A percentile compares a stretch with the other conserved stretches of the same genome.
Conservation (phyloP, 2,113 vertebrate species). For the Xiphias gladius region DNA sequence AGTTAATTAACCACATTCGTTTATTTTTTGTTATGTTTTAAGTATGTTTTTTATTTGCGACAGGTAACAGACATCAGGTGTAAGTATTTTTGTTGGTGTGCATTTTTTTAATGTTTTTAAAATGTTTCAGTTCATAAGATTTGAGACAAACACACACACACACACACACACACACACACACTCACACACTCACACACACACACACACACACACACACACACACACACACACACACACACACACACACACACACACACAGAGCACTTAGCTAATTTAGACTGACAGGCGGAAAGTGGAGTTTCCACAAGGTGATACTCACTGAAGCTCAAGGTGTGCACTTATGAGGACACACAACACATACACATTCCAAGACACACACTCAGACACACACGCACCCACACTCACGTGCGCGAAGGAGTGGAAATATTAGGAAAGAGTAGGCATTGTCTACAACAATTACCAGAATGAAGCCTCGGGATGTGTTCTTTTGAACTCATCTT, state of each 20-base stretch:
- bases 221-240: constrained; percentile 2
- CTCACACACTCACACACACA: constrained; percentile 1
- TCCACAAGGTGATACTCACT: constrained; percentile 56
- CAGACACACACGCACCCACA: constrained; percentile 29
- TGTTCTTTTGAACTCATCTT: constrained; percentile 18
- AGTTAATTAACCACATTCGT: not conserved
- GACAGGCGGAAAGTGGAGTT: constrained; percentile 69
- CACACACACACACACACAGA: constrained; percentile 6
- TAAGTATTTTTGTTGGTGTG: not conserved
- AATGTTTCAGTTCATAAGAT: not conserved
- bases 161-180: constrained; percentile 3
- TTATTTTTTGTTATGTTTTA: not conserved
- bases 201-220: constrained; percentile 3
- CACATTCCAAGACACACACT: too few relatives aligned
- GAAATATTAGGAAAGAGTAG: constrained; percentile 50
- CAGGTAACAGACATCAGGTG: not conserved
- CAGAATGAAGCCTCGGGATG: constrained; percentile 44
- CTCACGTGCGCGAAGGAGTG: constrained; percentile 36
- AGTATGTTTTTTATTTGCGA: not conserved
- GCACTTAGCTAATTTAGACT: constrained; percentile 53
- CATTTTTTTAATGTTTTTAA: not conserved
- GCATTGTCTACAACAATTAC: constrained; percentile 31
- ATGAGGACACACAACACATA: constrained; percentile 35
- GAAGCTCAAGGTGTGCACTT: constrained; percentile 34
- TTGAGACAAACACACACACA: not conserved